Evolutionary conservation across 2,113 vertebrate genomes (phyloP).

Genomic region (Peromyscus leucopus): DNA sequence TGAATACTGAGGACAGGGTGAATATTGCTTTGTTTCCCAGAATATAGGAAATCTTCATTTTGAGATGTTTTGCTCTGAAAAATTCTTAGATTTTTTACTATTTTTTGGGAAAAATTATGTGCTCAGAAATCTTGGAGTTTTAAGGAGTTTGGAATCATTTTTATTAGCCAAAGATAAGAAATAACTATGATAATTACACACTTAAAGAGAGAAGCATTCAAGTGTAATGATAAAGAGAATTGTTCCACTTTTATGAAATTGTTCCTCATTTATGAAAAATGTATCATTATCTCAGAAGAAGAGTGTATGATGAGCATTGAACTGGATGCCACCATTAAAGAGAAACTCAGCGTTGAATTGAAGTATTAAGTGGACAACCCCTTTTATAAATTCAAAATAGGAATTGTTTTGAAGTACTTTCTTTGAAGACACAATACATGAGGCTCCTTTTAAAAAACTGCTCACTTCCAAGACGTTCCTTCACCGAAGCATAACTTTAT

Average conservation of each 20-base stretch:
- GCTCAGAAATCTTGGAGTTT: background rate
- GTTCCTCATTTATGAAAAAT: constrained; percentile 21
- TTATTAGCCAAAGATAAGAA: constrained; percentile 3
- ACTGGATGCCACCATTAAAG: background rate
- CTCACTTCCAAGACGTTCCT: background rate
- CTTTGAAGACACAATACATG: constrained; percentile 23
- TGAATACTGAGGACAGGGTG: background rate
- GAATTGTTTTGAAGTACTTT: constrained; percentile 14
- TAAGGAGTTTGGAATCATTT: background rate
- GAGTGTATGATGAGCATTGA: background rate
- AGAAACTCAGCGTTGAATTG: background rate
- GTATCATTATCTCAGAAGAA: constrained; percentile 5
- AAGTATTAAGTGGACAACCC: background rate
- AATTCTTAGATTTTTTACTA: background rate
- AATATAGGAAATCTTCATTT: background rate
- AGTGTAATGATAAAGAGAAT: background rate
- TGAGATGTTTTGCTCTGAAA: background rate
- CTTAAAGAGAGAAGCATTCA: constrained; percentile 35
- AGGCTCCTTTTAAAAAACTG: background rate
- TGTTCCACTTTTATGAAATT: background rate
- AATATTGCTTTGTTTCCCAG: constrained; percentile 4
- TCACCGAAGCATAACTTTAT: background rate
- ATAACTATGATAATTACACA: constrained; percentile 24
- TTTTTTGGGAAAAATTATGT: background rate
- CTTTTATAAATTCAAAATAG: constrained; percentile 11